Evolutionary conservation across 1,140 invertebrate species (phyloP).

Genomic region (Euglossa dilemma): DNA sequence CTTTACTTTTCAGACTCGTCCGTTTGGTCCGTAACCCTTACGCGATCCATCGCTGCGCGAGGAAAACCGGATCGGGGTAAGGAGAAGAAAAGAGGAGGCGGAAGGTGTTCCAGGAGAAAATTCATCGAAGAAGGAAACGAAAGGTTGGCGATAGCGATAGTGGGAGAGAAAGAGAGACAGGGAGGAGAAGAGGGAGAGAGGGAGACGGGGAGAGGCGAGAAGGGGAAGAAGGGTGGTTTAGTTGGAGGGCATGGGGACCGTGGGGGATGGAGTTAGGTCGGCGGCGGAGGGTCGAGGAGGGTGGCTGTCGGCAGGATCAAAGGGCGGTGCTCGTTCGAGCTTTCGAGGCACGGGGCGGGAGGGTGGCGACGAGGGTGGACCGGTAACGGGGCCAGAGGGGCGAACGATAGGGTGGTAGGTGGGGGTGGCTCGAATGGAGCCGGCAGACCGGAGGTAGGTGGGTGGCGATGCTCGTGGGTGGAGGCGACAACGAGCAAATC

Average conservation of each 20-base stretch:
- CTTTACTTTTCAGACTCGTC: too few species aligned
- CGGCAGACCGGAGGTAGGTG: slow-evolving; percentile 69
- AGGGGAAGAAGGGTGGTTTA: slow-evolving; percentile 43
- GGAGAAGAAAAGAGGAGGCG: too few species aligned
- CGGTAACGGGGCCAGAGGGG: slow-evolving; percentile 37
- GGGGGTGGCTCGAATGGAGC: slow-evolving; percentile 64
- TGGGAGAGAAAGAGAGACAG: too few species aligned
- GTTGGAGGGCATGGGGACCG: slow-evolving; percentile 57
- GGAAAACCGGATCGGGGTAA: background rate
- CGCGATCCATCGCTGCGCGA: too few species aligned
- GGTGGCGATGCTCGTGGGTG: slow-evolving; percentile 71
- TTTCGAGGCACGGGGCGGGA: slow-evolving; percentile 66
- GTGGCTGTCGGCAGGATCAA: slow-evolving; percentile 82
- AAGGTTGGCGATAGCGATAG: background rate
- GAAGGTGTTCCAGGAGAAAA: slow-evolving; percentile 18
- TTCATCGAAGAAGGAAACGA: slow-evolving; percentile 1
- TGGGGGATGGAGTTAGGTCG: slow-evolving; percentile 67
- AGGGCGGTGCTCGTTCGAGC: slow-evolving; percentile 78
- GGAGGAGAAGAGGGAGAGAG: background rate
- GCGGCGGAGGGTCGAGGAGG: slow-evolving; percentile 72
- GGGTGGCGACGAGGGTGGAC: slow-evolving; percentile 44
- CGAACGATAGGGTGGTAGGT: slow-evolving; percentile 55
- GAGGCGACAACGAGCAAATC: slow-evolving; percentile 82
- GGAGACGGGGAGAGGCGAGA: slow-evolving; percentile 13
- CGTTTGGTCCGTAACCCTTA: too few species aligned